These are phyloP conservation scores for Poeciliopsis presidionis DNA, from an alignment of 2,797 vertebrate genomes.

Conservation along the genomic window DNA sequence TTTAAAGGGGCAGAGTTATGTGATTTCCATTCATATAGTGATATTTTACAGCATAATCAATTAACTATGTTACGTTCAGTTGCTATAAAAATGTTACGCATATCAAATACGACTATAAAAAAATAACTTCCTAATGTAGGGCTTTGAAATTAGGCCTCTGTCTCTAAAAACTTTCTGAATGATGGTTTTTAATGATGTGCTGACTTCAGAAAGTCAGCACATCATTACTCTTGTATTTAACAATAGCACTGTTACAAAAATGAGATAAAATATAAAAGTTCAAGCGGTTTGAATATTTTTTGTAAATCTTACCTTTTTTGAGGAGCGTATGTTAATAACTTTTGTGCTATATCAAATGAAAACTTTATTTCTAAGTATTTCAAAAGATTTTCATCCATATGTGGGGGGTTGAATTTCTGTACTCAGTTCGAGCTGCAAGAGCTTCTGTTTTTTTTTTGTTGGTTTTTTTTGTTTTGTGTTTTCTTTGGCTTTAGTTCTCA, in stretches of 20 bases:
- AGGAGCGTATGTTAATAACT: background rate
- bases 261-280: background rate
- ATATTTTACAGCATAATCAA: too few species aligned
- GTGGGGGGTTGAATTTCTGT: conserved; percentile 2
- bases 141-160: too few species aligned
- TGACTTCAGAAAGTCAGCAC: too few species aligned
- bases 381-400: background rate
- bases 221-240: too few species aligned
- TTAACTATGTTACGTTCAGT: too few species aligned
- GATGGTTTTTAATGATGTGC: too few species aligned
- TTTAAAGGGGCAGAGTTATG: background rate
- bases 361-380: background rate
- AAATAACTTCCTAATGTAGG: too few species aligned
- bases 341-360: background rate
- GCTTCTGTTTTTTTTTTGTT: conserved; percentile 33
- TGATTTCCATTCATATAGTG: too few species aligned
- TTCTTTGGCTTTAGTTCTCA: conserved; percentile 35
- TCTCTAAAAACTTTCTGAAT: too few species aligned
- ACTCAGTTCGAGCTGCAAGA: conserved; percentile 7
- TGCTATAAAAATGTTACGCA: too few species aligned
- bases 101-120: too few species aligned
- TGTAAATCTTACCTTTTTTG: background rate
- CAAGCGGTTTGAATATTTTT: background rate
- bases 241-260: background rate
- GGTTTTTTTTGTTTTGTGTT: conserved; percentile 14